phyloP scores from a whole-genome alignment of 2,797 vertebrate species.

The Protosalanx chinensis region DNA sequence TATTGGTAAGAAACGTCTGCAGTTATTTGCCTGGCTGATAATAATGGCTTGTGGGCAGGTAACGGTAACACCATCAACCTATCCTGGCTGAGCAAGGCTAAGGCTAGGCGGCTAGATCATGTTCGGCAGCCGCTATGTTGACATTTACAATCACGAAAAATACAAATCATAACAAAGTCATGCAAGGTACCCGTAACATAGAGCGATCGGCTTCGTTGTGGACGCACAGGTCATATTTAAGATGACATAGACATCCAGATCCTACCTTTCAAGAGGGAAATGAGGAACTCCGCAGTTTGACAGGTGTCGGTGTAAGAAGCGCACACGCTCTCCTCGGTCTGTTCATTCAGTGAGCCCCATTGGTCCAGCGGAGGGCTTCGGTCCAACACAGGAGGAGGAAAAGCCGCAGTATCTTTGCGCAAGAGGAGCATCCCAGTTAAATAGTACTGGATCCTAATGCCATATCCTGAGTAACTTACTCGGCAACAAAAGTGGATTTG shows the following conservation, averaged over 20 bases:
- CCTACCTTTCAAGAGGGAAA: constrained; percentile 25
- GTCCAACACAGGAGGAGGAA: constrained; percentile 50
- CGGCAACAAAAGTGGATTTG: not conserved
- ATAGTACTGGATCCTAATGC: constrained; percentile 33
- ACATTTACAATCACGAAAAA: not conserved
- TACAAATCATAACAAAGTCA: not conserved
- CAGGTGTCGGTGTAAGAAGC: constrained; percentile 17
- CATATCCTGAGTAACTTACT: not conserved
- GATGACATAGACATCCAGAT: not conserved
- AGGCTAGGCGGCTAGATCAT: too few relatives aligned
- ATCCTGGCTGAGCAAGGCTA: too few relatives aligned
- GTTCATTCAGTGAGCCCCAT: constrained; percentile 11
- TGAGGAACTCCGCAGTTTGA: constrained; percentile 1
- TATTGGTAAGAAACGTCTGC: too few relatives aligned
- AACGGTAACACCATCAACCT: constrained; percentile 12
- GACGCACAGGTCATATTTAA: not conserved
- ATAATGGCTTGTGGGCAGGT: constrained; percentile 4
- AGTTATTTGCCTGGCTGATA: not conserved
- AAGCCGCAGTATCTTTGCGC: constrained; percentile 74
- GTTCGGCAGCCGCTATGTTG: not conserved
- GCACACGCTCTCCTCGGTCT: constrained; percentile 14
- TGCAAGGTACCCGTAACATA: too few relatives aligned
- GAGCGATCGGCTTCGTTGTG: too few relatives aligned
- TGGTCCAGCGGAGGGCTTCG: constrained; percentile 59
- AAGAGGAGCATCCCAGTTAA: constrained; percentile 52